These are phyloP conservation scores for Delia radicum DNA, from an alignment of 1,140 invertebrate species.

Conservation along the genomic window DNA sequence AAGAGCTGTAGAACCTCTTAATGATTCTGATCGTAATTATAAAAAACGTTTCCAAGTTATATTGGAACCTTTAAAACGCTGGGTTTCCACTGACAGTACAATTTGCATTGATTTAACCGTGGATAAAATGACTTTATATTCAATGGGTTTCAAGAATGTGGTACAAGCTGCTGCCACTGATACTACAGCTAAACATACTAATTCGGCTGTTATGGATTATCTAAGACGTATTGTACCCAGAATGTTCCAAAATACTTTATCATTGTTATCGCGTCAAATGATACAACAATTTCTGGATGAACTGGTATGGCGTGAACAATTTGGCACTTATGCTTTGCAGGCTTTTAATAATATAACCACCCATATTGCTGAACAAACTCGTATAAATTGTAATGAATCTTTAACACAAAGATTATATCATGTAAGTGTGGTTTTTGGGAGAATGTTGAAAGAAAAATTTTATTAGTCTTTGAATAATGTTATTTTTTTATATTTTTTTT, in stretches of 20 bases:
- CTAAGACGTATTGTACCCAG: slow-evolving; percentile 78
- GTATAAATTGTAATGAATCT: slow-evolving; percentile 59
- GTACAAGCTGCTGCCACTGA: slow-evolving; percentile 68
- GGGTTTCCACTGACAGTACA: slow-evolving; percentile 75
- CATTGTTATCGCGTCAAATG: slow-evolving; percentile 76
- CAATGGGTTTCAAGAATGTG: slow-evolving; percentile 76
- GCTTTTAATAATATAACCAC: slow-evolving; percentile 79
- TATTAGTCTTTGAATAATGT: not conserved
- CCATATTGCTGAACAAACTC: slow-evolving; percentile 78
- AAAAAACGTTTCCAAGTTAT: slow-evolving; percentile 77
- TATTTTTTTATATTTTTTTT: not conserved
- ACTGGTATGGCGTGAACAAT: slow-evolving; percentile 75
- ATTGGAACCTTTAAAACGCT: slow-evolving; percentile 71
- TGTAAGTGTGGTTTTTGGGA: slow-evolving; percentile 33
- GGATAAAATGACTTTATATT: slow-evolving; percentile 72
- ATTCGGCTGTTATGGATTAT: slow-evolving; percentile 84
- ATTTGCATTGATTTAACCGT: slow-evolving; percentile 82
- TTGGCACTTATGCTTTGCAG: slow-evolving; percentile 70
- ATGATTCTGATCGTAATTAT: slow-evolving; percentile 73
- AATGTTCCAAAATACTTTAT: slow-evolving; percentile 88
- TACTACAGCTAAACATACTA: slow-evolving; percentile 62
- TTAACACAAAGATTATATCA: slow-evolving; percentile 57
- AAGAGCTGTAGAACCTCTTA: slow-evolving; percentile 74
- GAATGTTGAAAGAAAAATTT: too few relatives aligned
- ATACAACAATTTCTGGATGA: slow-evolving; percentile 90